Evolutionary conservation across 1,140 invertebrate genomes (phyloP).

Genomic region (Cydia pomonella): DNA sequence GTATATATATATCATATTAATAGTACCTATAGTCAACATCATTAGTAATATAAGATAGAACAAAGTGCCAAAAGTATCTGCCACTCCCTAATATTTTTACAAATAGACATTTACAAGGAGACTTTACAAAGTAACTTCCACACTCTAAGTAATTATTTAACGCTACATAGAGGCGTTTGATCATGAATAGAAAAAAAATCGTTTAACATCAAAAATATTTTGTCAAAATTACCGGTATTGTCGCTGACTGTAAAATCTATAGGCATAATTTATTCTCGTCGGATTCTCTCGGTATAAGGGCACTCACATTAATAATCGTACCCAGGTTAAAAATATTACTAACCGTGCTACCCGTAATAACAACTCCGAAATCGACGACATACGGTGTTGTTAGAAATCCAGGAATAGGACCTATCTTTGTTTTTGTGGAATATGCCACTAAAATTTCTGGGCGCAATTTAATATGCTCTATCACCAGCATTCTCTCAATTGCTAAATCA

Average conservation of each 20-base stretch:
- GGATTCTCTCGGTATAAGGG: no score
- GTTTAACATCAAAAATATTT: no score
- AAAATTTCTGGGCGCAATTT: conserved; percentile 59
- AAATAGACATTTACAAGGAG: no score
- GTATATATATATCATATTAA: neutral
- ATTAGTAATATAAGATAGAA: neutral
- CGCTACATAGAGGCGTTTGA: no score
- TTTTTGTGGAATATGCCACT: conserved; percentile 42
- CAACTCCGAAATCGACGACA: conserved; percentile 69
- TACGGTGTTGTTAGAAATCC: conserved; percentile 66
- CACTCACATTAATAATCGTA: neutral
- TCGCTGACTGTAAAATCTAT: no score
- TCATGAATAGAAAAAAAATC: no score
- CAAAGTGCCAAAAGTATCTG: no score
- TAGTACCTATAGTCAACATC: neutral
- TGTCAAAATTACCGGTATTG: no score
- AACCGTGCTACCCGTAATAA: conserved; percentile 69
- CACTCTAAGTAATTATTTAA: no score
- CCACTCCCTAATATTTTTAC: no score
- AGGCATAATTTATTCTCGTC: no score
- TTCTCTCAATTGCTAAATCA: conserved; percentile 69
- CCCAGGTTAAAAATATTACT: conserved; percentile 33
- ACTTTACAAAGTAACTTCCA: no score
- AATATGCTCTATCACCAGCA: conserved; percentile 60
- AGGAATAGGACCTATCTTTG: conserved; percentile 58